Evolutionary conservation across 1,140 invertebrate genomes (phyloP).

Genomic region (Musca domestica): DNA sequence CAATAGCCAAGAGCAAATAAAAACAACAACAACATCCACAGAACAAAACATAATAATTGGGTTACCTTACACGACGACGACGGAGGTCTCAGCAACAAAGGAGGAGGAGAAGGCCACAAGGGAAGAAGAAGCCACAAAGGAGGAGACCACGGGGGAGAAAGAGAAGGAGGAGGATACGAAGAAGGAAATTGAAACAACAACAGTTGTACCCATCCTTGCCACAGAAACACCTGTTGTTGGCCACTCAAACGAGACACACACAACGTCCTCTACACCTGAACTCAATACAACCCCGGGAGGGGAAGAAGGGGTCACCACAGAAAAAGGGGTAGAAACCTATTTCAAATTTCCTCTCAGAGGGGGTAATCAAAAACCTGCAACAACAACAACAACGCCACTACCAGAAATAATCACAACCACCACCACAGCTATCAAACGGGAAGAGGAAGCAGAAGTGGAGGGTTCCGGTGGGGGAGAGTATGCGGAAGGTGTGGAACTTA

Average conservation of each 20-base stretch:
- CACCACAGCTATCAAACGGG: slow-evolving; percentile 6
- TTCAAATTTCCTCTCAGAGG: background rate
- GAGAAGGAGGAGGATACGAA: background rate
- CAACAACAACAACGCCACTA: background rate
- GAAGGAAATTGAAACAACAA: background rate
- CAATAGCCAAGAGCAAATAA: too few relatives aligned
- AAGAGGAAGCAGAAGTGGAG: too few relatives aligned
- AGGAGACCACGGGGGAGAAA: background rate
- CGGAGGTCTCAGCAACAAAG: background rate
- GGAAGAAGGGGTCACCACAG: background rate
- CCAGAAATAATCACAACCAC: slow-evolving; percentile 14
- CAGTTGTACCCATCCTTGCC: background rate
- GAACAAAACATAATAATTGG: background rate
- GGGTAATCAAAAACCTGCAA: background rate
- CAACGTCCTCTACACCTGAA: background rate
- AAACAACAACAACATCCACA: background rate
- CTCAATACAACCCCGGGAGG: background rate
- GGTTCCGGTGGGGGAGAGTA: too few relatives aligned
- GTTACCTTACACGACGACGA: background rate
- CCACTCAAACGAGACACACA: background rate
- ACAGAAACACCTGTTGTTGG: slow-evolving; percentile 13
- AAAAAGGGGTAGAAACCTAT: background rate
- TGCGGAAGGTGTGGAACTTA: too few relatives aligned
- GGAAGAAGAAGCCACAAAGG: background rate
- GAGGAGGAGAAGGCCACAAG: background rate